Base-by-base conservation (phyloP, 2,888 invertebrate genomes). In the Cataglyphis albicans region DNA sequence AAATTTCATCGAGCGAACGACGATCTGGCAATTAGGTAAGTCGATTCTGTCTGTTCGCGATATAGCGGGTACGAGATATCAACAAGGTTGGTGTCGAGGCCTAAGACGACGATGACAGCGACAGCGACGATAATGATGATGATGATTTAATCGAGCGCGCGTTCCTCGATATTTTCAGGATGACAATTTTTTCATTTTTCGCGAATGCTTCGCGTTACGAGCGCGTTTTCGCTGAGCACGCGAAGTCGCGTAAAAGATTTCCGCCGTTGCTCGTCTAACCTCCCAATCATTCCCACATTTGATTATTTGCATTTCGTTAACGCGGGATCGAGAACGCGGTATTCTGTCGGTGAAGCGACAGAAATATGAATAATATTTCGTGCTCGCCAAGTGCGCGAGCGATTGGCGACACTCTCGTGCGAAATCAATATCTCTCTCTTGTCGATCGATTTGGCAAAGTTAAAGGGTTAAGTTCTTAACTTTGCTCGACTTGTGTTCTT, bases 1-100 rank as follows among this genome's bases (percentile, higher is more conserved):
- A 18, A 32, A 35, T n/a, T 41, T 59, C 63, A 32, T 38, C n/a
- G 52, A 81, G 29, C 55, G 64, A 65, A 4, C 68, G 3, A 29
- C 67, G 80, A 48, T 35, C 57, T 81, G 83, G 84, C 59, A 72
- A 75, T 64, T 75, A 57, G 88, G 88, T 88, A 88, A 88, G 88
- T 88, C 67, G 21, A 65, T 9, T 35, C 59, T 38, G 32, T 57
- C 21, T 18, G 38, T 65, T 74, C 21, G 75, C 67, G 29, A 65
- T 35, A 9, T 3, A 29, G 44, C 32, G 35, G 32, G 38, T 15
- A n/a, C 18, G 29, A 18, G 72, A 12, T 35, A 35, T 15, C 21
- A 41, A 29, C 32, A 5, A 25, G 7, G 4, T 55, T n/a, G 3
- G 3, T 12, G 25, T 4, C 70, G 35, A 41, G 32, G n/a, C 15